Evolutionary conservation across 2,113 vertebrate species (phyloP).

Genomic region (Caretta caretta): DNA sequence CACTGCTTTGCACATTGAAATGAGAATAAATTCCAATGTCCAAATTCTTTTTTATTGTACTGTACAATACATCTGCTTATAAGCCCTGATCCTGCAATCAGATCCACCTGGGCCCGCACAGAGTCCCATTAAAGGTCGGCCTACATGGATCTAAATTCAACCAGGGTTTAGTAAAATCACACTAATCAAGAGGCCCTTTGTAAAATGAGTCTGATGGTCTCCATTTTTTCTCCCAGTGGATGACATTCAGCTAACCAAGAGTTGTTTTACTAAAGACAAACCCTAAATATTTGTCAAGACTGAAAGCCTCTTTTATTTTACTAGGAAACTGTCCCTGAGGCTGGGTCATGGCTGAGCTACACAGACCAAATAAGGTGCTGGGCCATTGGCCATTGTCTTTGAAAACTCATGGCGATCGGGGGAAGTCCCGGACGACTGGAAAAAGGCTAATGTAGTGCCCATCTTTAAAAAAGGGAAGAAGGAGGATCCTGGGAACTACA

Average conservation of each 20-base stretch:
- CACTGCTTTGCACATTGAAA: background rate
- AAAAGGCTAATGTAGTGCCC: too few relatives aligned
- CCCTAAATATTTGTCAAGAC: background rate
- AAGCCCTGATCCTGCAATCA: background rate
- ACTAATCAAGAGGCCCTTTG: background rate
- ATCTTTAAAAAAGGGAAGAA: too few relatives aligned
- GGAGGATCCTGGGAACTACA: too few relatives aligned
- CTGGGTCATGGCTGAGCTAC: background rate
- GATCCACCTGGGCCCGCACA: background rate
- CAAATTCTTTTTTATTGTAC: background rate
- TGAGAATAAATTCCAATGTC: background rate
- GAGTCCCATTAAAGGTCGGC: background rate
- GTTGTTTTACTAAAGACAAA: conserved; percentile 7
- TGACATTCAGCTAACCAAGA: background rate
- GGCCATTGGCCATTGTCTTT: background rate
- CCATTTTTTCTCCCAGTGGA: background rate
- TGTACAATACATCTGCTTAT: background rate
- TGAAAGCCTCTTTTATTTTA: background rate
- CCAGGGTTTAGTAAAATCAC: conserved; percentile 13
- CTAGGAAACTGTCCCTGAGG: background rate
- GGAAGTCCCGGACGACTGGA: too few relatives aligned
- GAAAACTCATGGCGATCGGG: too few relatives aligned
- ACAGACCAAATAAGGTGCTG: background rate
- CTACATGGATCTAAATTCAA: background rate
- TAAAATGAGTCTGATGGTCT: conserved; percentile 23